Evolutionary conservation across 2,888 invertebrate genomes (phyloP), one percentile per base, ranked within the genome.

Genomic region (Diplolepis rosae): DNA sequence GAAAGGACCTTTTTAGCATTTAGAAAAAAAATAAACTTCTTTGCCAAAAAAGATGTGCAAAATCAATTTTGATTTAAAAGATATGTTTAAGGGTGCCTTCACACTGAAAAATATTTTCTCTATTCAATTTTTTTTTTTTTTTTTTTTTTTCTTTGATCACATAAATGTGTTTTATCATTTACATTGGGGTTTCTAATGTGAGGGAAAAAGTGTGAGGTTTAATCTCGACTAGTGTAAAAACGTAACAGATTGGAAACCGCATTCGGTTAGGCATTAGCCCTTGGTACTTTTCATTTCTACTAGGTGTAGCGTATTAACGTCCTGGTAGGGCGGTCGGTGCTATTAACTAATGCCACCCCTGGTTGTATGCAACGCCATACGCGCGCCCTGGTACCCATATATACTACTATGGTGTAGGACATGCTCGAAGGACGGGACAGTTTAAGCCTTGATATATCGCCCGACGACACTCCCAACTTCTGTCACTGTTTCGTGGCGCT

Each of bases 371-470:
- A 28, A 80, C 78, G 84, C 85, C 85, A 85, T 86, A 86, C 86
- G 86, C 79, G 84, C 84, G 76, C 76, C 79, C 72, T 74, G 77
- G 68, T 42, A 51, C 71, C 66, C 70, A 74, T 73, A 75, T 75
- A 76, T 73, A 73, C 76, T 71, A 69, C 68, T 45, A 18, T 15
- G 56, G 52, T 77, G 81, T 82, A 80, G 80, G 80, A 85, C 84
- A 83, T 76, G 81, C 79, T 77, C 81, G 81, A 72, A 77, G 82
- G 79, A 81, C 85, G 79, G 83, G 83, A 85, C 84, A 87, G 87
- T 88, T 88, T 88, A 88, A 88, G 88, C 88, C 88, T 87, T 88
- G 88, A 88, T 88, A 88, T 88, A 88, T 88, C 88, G 88, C 85
- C 82, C 80, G 81, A 77, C 84, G 88, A 88, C 88, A 88, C 88